These are phyloP conservation scores for Torymus auratus DNA, from an alignment of 2,888 invertebrate species.

Conservation along the genomic window DNA sequence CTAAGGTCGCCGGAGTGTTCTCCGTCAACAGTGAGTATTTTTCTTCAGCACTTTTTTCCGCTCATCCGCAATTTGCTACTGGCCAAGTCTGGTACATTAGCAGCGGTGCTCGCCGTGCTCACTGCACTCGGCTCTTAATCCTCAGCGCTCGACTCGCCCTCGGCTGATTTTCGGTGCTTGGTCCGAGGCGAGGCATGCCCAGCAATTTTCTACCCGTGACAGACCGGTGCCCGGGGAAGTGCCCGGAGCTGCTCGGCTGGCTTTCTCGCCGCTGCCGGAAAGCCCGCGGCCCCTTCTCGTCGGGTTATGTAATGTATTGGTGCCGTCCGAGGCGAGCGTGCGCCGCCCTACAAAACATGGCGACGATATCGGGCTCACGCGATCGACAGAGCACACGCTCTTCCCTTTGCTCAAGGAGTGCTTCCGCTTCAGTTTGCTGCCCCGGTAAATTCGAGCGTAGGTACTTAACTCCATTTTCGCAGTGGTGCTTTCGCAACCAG, in stretches of 20 bases:
- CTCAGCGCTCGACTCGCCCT: too few species aligned
- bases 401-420: too few species aligned
- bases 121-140: too few species aligned
- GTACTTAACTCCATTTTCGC: neutral
- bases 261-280: neutral
- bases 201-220: neutral
- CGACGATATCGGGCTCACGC: slow-evolving; percentile 37
- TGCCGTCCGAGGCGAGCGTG: slow-evolving; percentile 28
- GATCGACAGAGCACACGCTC: neutral
- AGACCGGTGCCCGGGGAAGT: neutral
- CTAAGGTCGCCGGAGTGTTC: slow-evolving; percentile 77
- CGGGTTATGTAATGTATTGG: slow-evolving; percentile 47
- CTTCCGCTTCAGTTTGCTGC: too few species aligned
- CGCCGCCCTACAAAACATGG: slow-evolving; percentile 46
- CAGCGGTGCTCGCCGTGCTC: too few species aligned
- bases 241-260: too few species aligned
- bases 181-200: too few species aligned
- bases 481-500: slow-evolving; percentile 1
- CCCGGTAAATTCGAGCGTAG: too few species aligned
- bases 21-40: slow-evolving; percentile 78
- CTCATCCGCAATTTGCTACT: too few species aligned
- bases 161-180: too few species aligned
- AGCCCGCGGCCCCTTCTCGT: neutral
- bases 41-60: neutral
- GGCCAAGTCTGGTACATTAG: too few species aligned